Evolutionary conservation across 2,888 invertebrate species (phyloP).

Genomic region (Drosophila neonasuta): DNA sequence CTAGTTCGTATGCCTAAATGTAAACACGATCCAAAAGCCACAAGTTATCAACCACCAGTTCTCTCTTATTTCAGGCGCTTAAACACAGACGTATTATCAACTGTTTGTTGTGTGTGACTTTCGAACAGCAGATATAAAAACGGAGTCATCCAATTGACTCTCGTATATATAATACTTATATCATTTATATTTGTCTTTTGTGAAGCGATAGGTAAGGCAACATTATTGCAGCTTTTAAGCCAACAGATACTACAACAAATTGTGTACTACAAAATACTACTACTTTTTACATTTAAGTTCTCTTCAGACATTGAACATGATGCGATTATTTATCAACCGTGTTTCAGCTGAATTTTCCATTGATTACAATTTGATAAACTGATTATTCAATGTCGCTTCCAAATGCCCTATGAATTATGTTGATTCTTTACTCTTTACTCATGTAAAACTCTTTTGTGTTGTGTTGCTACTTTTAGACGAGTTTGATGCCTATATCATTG

Average conservation of each 20-base stretch:
- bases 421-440: constrained; percentile 17
- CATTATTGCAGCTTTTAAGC: constrained; percentile 73
- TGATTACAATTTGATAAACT: constrained; percentile 83
- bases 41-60: constrained; percentile 92
- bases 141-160: constrained; percentile 54
- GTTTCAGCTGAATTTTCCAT: constrained; percentile 85
- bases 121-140: constrained; percentile 71
- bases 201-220: constrained; percentile 81
- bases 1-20: constrained; percentile 37
- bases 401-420: constrained; percentile 1
- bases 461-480: constrained; percentile 64
- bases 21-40: constrained; percentile 83
- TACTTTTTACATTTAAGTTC: constrained; percentile 38
- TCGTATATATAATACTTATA: constrained; percentile 56
- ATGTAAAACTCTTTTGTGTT: constrained; percentile 26
- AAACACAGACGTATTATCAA: constrained; percentile 70
- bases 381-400: constrained; percentile 72
- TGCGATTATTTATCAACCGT: constrained; percentile 83
- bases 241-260: constrained; percentile 71
- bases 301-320: constrained; percentile 77
- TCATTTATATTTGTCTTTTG: constrained; percentile 66
- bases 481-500: constrained; percentile 98
- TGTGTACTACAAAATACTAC: constrained; percentile 24
- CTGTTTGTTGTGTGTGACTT: constrained; percentile 69
- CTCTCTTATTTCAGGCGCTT: constrained; percentile 91